Evolutionary conservation across 2,113 vertebrate genomes (phyloP), one percentile per base, ranked within the genome.

Genomic region (Vidua macroura): DNA sequence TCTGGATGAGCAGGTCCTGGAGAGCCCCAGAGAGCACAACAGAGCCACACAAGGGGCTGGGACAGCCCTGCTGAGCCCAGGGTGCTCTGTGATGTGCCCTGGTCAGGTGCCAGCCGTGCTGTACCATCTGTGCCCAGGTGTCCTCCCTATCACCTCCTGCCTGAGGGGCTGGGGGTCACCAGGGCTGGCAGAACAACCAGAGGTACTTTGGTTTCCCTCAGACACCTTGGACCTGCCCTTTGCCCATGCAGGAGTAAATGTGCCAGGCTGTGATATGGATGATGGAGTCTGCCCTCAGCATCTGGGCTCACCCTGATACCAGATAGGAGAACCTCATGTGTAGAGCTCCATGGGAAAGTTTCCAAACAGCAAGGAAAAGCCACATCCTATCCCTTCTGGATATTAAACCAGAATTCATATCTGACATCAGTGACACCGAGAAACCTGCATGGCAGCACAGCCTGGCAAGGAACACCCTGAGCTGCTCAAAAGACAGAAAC

Each of bases 81-180:
- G 37, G 33, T 28, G 53, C 39, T 24, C 39, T 39, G 39, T n/a
- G 74, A 24, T 6, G 10, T 39, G 64, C 28, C 39, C 74, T 60
- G 46, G 22, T 31, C 24, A 20, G 0, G 0, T 46, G 30, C 24
- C 52, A 81, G 37, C 44, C 0, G 0, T 33, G 51, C 37, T 35
- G 37, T 6, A 3, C 35, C 35, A 23, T 23, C 67, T 3, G 1
- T 59, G 52, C 19, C 28, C 53, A 31, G 62, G 3, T 62, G 63
- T 76, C 11, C 51, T 53, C 31, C 37, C 39, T 17, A 30, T 68
- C 75, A 43, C 37, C 75, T 58, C 53, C 48, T 92, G 37, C 70
- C 51, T 2, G 0, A 23, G 4, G 9, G 35, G 11, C 51, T 7
- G 18, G 39, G 73, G 33, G 37, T 35, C 25, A 21, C 14, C 11